A percentile compares a stretch with the other conserved stretches of the same genome.
Conservation (phyloP, 2,113 vertebrate genomes). For the Leiothrix lutea region DNA sequence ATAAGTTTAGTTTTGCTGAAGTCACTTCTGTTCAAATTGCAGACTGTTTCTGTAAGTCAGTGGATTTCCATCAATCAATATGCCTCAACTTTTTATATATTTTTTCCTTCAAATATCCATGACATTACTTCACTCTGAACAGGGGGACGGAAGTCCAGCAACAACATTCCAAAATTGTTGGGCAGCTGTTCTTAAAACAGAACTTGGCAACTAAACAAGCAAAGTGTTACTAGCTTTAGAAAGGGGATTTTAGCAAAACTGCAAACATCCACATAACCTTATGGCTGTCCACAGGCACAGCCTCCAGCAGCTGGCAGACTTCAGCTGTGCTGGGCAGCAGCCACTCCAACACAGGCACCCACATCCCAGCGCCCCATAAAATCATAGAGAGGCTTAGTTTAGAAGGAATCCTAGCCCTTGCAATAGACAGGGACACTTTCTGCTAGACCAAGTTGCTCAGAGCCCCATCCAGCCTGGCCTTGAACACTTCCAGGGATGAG, state of each 20-base stretch:
- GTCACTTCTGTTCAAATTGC: background rate
- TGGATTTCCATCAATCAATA: background rate
- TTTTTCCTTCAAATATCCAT: background rate
- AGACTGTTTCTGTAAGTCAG: background rate
- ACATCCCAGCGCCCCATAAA: rapidly evolving
- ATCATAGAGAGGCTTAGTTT: background rate
- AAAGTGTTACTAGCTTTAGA: background rate
- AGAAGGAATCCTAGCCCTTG: background rate
- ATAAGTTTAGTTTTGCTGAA: background rate
- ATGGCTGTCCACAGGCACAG: background rate
- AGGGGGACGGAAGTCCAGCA: background rate
- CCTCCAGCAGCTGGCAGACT: background rate
- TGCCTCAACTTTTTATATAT: background rate
- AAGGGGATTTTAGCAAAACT: background rate
- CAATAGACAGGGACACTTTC: background rate
- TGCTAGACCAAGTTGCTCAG: background rate
- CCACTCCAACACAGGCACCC: background rate
- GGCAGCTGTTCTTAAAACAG: background rate
- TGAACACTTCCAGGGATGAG: background rate
- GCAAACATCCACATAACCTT: background rate
- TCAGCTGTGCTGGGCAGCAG: background rate
- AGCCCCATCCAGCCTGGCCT: background rate
- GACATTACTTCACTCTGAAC: background rate
- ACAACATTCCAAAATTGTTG: background rate
- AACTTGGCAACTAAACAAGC: background rate